Percentiles rank a stretch among this genome's conserved stretches.
These are phyloP conservation scores for Marcusenius ussheri DNA, from an alignment of 2,113 vertebrate species.

Conservation along the genomic window DNA sequence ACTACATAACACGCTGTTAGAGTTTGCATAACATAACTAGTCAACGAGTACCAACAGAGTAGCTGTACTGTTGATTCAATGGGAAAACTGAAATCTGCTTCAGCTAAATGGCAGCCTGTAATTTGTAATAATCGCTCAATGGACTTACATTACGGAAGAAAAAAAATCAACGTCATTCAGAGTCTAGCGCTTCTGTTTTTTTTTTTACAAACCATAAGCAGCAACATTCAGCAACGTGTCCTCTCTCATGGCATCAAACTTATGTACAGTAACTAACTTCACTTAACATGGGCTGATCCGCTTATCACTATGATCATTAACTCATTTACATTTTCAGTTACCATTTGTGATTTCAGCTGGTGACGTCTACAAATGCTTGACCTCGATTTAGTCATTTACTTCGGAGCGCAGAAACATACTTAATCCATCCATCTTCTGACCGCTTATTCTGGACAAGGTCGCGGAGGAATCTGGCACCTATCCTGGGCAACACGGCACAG, in stretches of 20 bases:
- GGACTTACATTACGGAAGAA: neutral
- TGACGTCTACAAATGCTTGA: neutral
- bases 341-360: neutral
- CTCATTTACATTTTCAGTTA: neutral
- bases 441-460: neutral
- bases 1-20: constrained; percentile 40
- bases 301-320: neutral
- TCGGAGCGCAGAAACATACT: neutral
- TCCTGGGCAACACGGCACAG: neutral
- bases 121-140: neutral
- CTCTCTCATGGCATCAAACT: neutral
- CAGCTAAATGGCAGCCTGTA: neutral
- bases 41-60: neutral
- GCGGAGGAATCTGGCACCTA: neutral
- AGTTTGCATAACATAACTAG: constrained; percentile 32
- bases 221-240: neutral
- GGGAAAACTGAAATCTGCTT: neutral
- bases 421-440: neutral
- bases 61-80: neutral
- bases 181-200: neutral
- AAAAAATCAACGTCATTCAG: neutral
- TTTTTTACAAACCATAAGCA: neutral
- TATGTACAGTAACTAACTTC: neutral
- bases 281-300: neutral
- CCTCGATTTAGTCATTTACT: neutral